These are phyloP conservation scores for Cremastinae sp. DNA, from an alignment of 2,888 invertebrate genomes.

Conservation along the genomic window DNA sequence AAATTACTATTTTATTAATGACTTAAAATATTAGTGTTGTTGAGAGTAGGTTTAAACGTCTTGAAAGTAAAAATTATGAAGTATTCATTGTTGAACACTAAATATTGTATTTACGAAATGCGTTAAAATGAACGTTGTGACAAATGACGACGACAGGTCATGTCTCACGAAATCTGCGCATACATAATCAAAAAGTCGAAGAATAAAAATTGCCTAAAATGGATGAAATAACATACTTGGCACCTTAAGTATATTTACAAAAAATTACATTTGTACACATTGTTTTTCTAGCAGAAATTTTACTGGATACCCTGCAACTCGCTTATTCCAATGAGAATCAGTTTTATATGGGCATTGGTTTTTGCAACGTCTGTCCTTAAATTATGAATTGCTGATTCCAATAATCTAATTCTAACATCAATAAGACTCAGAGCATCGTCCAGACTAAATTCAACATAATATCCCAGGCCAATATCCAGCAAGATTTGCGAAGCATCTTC, in stretches of 20 bases:
- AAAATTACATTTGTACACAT: background rate
- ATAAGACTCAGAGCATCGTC: constrained; percentile 88
- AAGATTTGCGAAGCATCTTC: constrained; percentile 85
- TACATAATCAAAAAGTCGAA: constrained; percentile 33
- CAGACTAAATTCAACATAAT: constrained; percentile 87
- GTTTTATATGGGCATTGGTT: constrained; percentile 90
- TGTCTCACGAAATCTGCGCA: background rate
- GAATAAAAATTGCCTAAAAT: constrained; percentile 29
- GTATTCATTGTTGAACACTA: no score
- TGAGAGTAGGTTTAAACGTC: no score
- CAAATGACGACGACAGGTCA: constrained; percentile 8
- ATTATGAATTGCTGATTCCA: constrained; percentile 84
- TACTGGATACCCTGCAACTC: constrained; percentile 81
- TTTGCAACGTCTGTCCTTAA: constrained; percentile 86
- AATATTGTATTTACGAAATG: no score
- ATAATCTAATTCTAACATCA: constrained; percentile 85
- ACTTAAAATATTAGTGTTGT: no score
- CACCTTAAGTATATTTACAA: constrained; percentile 31
- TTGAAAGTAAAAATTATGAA: no score
- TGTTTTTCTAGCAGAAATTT: background rate
- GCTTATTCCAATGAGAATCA: constrained; percentile 87
- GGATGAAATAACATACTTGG: constrained; percentile 32
- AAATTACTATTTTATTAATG: no score
- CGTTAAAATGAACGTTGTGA: background rate
- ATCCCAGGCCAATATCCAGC: constrained; percentile 88